Evolutionary conservation across 2,797 vertebrate species (phyloP).

Genomic region (Sebastiscus albofasciatus): DNA sequence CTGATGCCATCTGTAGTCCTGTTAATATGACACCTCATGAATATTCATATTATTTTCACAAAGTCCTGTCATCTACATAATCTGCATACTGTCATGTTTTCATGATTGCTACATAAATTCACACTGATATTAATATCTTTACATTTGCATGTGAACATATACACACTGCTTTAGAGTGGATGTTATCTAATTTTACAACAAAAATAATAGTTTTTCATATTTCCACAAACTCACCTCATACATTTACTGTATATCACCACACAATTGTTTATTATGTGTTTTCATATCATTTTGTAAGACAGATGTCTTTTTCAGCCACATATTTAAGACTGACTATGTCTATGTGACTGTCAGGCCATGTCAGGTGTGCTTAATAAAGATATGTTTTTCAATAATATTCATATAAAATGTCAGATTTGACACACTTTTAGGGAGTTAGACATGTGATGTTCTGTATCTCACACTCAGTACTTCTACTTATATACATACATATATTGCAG

Average conservation of each 20-base stretch:
- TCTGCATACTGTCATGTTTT: not conserved
- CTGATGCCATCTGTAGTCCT: conserved; percentile 27
- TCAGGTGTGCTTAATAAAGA: not conserved
- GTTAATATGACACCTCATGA: conserved; percentile 12
- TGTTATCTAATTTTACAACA: not conserved
- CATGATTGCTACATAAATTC: not conserved
- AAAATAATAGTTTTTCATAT: not conserved
- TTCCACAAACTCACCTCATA: not conserved
- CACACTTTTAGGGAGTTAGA: not conserved
- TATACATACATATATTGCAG: not conserved
- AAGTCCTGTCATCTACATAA: not conserved
- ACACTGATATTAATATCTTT: not conserved
- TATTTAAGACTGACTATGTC: not conserved
- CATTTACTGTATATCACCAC: not conserved
- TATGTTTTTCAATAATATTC: not conserved
- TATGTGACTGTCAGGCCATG: too few relatives aligned
- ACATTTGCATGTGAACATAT: not conserved
- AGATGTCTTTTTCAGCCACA: not conserved
- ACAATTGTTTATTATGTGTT: not conserved
- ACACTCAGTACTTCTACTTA: not conserved
- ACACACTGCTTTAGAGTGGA: not conserved
- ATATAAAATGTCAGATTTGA: not conserved
- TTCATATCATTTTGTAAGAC: not conserved
- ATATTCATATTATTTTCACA: conserved; percentile 12
- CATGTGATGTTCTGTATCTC: not conserved